A percentile compares a stretch with the other conserved stretches of the same genome.
Evolutionary conservation across 1,140 invertebrate species (phyloP).

Genomic region (Drosophila nigromelanica): DNA sequence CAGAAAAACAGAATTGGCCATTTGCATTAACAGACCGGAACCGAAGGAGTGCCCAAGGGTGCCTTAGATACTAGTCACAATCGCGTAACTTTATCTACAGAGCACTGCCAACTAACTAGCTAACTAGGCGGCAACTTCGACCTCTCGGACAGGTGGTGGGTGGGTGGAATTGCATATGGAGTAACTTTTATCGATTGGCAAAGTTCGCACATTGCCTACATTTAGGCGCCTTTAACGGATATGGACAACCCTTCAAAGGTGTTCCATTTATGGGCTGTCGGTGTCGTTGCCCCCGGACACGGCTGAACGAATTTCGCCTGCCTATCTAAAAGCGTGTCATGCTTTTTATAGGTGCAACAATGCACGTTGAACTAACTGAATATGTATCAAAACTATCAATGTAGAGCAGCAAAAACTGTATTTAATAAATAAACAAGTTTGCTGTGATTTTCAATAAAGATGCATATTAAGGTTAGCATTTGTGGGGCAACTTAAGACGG

Average conservation of each 20-base stretch:
- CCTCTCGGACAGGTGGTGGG: slow-evolving; percentile 22
- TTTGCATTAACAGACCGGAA: slow-evolving; percentile 37
- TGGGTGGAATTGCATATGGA: slow-evolving; percentile 40
- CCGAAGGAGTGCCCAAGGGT: slow-evolving; percentile 14
- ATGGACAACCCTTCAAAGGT: slow-evolving; percentile 16
- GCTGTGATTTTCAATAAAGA: too few species aligned
- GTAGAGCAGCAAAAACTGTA: too few species aligned
- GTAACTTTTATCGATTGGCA: slow-evolving; percentile 66
- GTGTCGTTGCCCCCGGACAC: slow-evolving; percentile 50
- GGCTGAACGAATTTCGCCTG: background rate
- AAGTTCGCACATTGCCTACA: slow-evolving; percentile 56
- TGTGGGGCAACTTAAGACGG: too few species aligned
- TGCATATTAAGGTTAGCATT: too few species aligned
- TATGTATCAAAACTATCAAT: too few species aligned
- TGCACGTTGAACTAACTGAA: too few species aligned
- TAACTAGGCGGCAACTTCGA: slow-evolving; percentile 17
- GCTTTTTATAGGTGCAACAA: slow-evolving; percentile 3
- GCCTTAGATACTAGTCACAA: slow-evolving; percentile 6
- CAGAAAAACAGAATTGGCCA: slow-evolving; percentile 46
- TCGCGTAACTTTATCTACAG: slow-evolving; percentile 8
- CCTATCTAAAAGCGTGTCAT: background rate
- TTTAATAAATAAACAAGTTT: too few species aligned
- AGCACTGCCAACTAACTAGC: background rate
- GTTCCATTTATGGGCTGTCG: slow-evolving; percentile 21
- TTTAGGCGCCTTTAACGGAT: slow-evolving; percentile 25